These are phyloP conservation scores for Poecile atricapillus DNA, from an alignment of 2,113 vertebrate genomes.

Conservation along the genomic window DNA sequence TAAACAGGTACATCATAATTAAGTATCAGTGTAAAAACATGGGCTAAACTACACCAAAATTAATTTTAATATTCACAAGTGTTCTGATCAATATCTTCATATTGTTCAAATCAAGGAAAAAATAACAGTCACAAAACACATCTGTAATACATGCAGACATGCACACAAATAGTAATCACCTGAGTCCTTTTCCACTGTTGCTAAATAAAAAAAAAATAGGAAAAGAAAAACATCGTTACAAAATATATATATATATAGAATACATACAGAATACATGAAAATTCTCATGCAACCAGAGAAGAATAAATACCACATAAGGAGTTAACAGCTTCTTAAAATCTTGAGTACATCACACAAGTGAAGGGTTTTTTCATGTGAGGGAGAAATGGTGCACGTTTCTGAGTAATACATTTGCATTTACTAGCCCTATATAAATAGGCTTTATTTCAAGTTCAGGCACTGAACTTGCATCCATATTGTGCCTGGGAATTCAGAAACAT, in stretches of 20 bases:
- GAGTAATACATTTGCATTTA: not conserved
- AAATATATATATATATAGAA: too few species aligned
- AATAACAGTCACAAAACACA: not conserved
- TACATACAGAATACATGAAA: too few species aligned
- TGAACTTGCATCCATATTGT: not conserved
- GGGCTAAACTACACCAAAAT: not conserved
- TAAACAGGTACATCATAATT: not conserved
- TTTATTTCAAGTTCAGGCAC: not conserved
- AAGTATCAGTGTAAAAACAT: not conserved
- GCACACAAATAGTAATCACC: slow-evolving; percentile 65
- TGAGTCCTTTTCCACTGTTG: slow-evolving; percentile 75
- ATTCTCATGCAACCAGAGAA: not conserved
- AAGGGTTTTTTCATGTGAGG: not conserved
- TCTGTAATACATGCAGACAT: slow-evolving; percentile 47
- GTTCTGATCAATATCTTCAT: not conserved
- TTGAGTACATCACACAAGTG: not conserved
- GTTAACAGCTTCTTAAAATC: not conserved
- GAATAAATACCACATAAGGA: not conserved
- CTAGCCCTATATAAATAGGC: not conserved
- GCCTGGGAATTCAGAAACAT: not conserved
- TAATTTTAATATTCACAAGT: not conserved
- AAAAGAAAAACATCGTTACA: not conserved
- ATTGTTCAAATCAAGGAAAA: not conserved
- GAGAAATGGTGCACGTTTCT: not conserved
- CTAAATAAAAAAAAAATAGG: slow-evolving; percentile 51